Conservation (phyloP, 1,140 invertebrate species). For the Drosophila bocqueti region DNA sequence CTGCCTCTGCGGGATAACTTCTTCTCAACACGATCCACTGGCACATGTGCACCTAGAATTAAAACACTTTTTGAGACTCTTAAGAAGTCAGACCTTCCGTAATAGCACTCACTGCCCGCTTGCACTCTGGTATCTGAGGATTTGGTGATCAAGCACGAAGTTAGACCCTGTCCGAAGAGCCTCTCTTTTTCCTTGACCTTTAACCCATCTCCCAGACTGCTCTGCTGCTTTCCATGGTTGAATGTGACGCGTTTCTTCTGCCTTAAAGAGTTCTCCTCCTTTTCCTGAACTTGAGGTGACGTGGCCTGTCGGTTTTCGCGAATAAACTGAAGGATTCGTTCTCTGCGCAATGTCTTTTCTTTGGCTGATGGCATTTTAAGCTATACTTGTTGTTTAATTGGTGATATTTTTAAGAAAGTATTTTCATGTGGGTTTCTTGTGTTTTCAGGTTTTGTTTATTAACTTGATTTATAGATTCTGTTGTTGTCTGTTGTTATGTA, state of each 20-base stretch:
- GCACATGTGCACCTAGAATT: constrained; percentile 56
- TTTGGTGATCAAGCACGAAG: constrained; percentile 64
- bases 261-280: constrained; percentile 1
- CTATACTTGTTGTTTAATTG: too few species aligned
- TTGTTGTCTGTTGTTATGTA: constrained; percentile 10
- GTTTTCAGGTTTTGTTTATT: background rate
- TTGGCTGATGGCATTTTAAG: constrained; percentile 17
- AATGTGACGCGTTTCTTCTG: constrained; percentile 62
- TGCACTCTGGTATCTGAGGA: constrained; percentile 34
- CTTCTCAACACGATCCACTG: constrained; percentile 21
- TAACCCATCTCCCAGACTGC: background rate
- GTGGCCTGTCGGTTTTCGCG: constrained; percentile 1
- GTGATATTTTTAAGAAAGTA: background rate
- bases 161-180: constrained; percentile 48
- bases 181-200: constrained; percentile 36
- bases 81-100: accelerated
- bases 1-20: background rate
- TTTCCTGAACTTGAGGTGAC: background rate
- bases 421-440: background rate
- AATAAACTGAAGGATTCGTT: constrained; percentile 34
- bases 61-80: background rate
- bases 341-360: constrained; percentile 10
- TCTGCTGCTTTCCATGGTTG: constrained; percentile 23
- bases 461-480: background rate
- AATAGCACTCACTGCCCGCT: background rate